Evolutionary conservation across 2,888 invertebrate species (phyloP).

Genomic region (Tetropium fuscum): DNA sequence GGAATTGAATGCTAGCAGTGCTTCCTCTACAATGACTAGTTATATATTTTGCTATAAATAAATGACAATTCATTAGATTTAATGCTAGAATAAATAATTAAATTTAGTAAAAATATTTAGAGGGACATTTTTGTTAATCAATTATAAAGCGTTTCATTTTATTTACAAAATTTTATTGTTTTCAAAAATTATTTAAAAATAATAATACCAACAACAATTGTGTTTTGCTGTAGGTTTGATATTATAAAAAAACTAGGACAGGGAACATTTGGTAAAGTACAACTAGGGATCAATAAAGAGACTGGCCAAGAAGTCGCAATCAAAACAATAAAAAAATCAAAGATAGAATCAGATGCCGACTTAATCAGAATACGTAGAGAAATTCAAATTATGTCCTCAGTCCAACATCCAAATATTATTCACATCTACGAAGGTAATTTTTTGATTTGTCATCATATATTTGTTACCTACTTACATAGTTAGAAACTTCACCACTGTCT

Average conservation of each 20-base stretch:
- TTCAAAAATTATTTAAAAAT: too few species aligned
- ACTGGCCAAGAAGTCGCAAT: slow-evolving; percentile 99
- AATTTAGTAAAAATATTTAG: background rate
- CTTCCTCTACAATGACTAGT: too few species aligned
- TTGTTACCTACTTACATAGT: too few species aligned
- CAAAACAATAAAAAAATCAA: slow-evolving; percentile 97
- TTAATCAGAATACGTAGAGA: slow-evolving; percentile 95
- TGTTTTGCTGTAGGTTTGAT: slow-evolving; percentile 82
- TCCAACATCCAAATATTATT: slow-evolving; percentile 98
- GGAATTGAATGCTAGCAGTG: too few species aligned
- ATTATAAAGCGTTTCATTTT: background rate
- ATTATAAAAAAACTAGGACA: slow-evolving; percentile 97
- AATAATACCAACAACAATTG: background rate
- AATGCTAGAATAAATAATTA: background rate
- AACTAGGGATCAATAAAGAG: slow-evolving; percentile 97
- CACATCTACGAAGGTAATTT: slow-evolving; percentile 97
- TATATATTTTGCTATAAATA: too few species aligned
- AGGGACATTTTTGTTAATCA: background rate
- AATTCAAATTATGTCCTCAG: slow-evolving; percentile 99
- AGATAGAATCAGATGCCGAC: slow-evolving; percentile 97
- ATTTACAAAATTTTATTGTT: too few species aligned
- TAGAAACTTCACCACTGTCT: too few species aligned
- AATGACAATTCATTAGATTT: too few species aligned
- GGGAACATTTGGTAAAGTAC: slow-evolving; percentile 99
- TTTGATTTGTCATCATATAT: background rate